Conservation (phyloP, 2,113 vertebrate species). For the Catharus fuscescens region DNA sequence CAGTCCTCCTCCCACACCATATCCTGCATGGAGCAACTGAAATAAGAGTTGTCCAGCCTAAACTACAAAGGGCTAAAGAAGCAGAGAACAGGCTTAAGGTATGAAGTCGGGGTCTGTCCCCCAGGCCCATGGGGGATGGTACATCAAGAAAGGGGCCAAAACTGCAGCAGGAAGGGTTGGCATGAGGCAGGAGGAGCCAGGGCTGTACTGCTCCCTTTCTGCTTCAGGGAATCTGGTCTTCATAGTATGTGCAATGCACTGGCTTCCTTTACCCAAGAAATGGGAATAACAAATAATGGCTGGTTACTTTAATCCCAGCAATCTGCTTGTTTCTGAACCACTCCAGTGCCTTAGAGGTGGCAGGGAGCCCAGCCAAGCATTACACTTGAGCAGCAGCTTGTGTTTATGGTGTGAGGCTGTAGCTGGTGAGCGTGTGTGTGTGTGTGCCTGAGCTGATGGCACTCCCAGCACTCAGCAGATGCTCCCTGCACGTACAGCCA, state of each 20-base stretch:
- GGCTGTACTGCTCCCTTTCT: not conserved
- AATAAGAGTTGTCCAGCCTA: not conserved
- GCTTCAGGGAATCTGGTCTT: not conserved
- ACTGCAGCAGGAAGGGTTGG: not conserved
- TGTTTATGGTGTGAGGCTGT: slow-evolving; percentile 20
- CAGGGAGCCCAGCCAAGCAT: slow-evolving; percentile 19
- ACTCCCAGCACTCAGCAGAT: slow-evolving; percentile 34
- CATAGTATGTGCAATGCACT: fast-evolving
- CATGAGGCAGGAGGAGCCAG: not conserved
- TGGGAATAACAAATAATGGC: not conserved
- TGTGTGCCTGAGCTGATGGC: not conserved
- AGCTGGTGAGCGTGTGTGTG: not conserved
- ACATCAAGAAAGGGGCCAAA: not conserved
- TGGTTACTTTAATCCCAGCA: not conserved
- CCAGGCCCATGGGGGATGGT: fast-evolving
- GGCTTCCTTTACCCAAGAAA: not conserved
- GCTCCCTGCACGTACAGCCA: not conserved
- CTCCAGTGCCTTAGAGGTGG: not conserved
- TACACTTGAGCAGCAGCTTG: slow-evolving; percentile 45
- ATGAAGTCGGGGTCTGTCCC: not conserved
- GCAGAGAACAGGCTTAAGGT: not conserved
- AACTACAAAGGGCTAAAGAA: not conserved
- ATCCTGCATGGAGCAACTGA: not conserved
- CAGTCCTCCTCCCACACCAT: not conserved
- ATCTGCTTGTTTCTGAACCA: not conserved